Percentiles rank a stretch among this genome's conserved stretches.
Conservation (phyloP, 1,140 invertebrate species). For the Pseudomyrmex gracilis region DNA sequence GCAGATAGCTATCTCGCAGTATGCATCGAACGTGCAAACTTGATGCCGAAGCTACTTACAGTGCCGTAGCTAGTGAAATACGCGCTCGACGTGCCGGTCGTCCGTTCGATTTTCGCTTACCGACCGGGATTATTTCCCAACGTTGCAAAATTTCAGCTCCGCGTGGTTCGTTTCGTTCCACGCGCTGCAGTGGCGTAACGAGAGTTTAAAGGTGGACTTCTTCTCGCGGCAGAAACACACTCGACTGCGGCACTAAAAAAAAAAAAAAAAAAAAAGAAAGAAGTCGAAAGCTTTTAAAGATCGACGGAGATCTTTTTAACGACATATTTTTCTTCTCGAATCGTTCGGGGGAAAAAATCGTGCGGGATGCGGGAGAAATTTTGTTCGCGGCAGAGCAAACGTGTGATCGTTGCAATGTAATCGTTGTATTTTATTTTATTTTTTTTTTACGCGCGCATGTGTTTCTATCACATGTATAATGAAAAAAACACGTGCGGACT, state of each 20-base stretch:
- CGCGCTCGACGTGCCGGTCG: slow-evolving; percentile 50
- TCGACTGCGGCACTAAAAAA: background rate
- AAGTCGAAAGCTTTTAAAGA: background rate
- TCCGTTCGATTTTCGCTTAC: slow-evolving; percentile 64
- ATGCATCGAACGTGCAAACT: slow-evolving; percentile 56
- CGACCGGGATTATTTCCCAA: slow-evolving; percentile 60
- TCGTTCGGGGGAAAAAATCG: background rate
- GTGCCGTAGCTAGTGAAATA: slow-evolving; percentile 54
- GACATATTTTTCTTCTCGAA: background rate
- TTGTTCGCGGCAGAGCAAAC: background rate
- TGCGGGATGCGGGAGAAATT: background rate
- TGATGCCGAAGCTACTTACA: slow-evolving; percentile 62
- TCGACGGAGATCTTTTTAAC: background rate
- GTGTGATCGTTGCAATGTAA: no score
- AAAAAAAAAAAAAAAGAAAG: slow-evolving; percentile 7
- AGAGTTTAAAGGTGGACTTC: slow-evolving; percentile 49
- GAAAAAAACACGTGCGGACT: no score
- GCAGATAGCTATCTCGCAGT: slow-evolving; percentile 45
- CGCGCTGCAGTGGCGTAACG: slow-evolving; percentile 54
- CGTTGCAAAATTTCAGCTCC: slow-evolving; percentile 56
- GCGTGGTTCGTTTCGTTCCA: slow-evolving; percentile 2
- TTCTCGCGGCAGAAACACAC: slow-evolving; percentile 14
- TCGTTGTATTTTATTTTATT: no score
- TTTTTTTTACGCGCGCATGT: no score
- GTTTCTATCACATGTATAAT: no score